phyloP scores from a whole-genome alignment of 2,113 vertebrate species.

The Leptobrachium leishanense region DNA sequence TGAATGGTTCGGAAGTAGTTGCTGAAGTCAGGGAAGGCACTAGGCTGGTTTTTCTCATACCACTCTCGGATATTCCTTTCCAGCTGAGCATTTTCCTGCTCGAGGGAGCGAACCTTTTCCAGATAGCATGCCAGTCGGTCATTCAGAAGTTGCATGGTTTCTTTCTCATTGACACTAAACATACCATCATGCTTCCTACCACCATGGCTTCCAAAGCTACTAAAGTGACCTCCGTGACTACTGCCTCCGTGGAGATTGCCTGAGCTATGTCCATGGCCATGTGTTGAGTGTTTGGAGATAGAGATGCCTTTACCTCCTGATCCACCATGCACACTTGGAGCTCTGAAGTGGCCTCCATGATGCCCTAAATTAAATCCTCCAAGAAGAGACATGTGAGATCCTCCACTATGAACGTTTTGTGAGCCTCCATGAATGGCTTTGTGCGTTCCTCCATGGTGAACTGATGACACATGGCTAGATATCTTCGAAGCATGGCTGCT shows the following conservation, averaged over 20 bases:
- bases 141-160: constrained; percentile 58
- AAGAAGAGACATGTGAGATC: constrained; percentile 13
- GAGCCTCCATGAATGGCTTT: constrained; percentile 33
- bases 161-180: constrained; percentile 49
- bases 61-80: constrained; percentile 54
- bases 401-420: constrained; percentile 27
- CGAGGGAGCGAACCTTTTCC: constrained; percentile 55
- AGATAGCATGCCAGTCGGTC: constrained; percentile 57
- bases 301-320: constrained; percentile 38
- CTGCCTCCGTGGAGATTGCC: not conserved
- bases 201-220: constrained; percentile 11
- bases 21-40: constrained; percentile 51
- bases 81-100: constrained; percentile 45
- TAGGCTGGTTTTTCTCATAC: constrained; percentile 32
- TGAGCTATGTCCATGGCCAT: constrained; percentile 25
- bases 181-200: constrained; percentile 15
- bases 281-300: constrained; percentile 28
- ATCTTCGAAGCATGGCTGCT: constrained; percentile 6
- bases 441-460: constrained; percentile 11
- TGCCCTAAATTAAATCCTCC: constrained; percentile 29
- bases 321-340: constrained; percentile 39
- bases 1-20: constrained; percentile 54
- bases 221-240: constrained; percentile 5
- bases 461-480: constrained; percentile 25
- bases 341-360: constrained; percentile 63